A percentile compares a stretch with the other conserved stretches of the same genome.
These are phyloP conservation scores for Vicugna pacos DNA, from an alignment of 2,113 vertebrate species.

Conservation along the genomic window DNA sequence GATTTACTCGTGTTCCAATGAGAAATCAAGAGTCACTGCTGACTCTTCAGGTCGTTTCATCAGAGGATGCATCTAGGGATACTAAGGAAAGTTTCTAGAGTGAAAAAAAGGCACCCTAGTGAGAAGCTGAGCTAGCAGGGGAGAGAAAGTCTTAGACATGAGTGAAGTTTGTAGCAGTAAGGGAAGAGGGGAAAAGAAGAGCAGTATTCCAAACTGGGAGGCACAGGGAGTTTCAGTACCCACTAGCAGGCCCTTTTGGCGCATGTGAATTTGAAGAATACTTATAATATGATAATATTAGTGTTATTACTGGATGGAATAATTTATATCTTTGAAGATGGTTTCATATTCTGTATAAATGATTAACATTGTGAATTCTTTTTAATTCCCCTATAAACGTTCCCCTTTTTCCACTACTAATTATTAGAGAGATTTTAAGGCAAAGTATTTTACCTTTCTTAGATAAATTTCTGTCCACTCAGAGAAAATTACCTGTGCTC, in stretches of 20 bases:
- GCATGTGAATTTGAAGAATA: background rate
- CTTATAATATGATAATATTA: background rate
- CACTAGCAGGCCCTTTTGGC: background rate
- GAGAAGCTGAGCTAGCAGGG: background rate
- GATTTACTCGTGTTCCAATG: background rate
- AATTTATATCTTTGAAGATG: background rate
- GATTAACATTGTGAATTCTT: background rate
- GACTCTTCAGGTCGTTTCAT: background rate
- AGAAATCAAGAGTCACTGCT: background rate
- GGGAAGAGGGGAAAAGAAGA: background rate
- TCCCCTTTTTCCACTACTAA: background rate
- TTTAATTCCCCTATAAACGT: background rate
- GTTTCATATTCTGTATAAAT: background rate
- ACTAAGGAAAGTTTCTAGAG: background rate
- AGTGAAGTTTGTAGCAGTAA: background rate
- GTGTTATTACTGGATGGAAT: background rate
- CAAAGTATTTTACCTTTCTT: slow-evolving; percentile 52
- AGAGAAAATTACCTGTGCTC: slow-evolving; percentile 59
- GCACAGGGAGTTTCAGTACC: background rate
- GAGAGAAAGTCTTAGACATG: background rate
- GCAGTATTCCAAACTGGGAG: background rate
- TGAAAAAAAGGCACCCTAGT: background rate
- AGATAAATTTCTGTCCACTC: slow-evolving; percentile 63
- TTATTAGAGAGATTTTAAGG: background rate
- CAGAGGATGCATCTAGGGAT: background rate